phyloP scores from a whole-genome alignment of 92 coral and sea anemone species.

The Zoanthus sansibaricus region DNA sequence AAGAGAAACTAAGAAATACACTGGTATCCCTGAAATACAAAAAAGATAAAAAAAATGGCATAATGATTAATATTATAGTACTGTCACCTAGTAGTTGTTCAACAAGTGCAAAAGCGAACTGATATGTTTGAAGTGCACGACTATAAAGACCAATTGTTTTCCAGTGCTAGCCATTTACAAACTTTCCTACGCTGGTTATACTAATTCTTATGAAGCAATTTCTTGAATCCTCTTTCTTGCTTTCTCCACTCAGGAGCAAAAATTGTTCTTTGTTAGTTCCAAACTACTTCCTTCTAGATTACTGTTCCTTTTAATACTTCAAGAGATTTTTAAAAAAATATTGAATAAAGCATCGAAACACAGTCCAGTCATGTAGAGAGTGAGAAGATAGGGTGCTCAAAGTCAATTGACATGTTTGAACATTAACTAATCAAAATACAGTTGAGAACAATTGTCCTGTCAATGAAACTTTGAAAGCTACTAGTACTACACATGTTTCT shows the following conservation, averaged over 20 bases:
- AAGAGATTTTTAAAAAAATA: background rate
- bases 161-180: background rate
- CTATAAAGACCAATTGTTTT: background rate
- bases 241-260: background rate
- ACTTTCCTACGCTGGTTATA: background rate
- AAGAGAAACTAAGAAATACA: background rate
- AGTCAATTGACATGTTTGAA: background rate
- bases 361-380: background rate
- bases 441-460: conserved; percentile 1
- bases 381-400: background rate
- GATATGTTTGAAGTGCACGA: background rate
- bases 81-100: background rate
- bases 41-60: background rate
- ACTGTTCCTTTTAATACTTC: background rate
- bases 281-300: background rate
- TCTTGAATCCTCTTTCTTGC: conserved; percentile 8
- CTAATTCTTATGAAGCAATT: background rate
- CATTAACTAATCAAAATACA: background rate
- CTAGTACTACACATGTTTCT: background rate
- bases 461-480: conserved; percentile 15
- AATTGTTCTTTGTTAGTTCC: conserved; percentile 1
- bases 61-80: background rate
- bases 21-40: background rate
- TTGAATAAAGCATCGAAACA: conserved; percentile 1
- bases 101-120: background rate